Percentiles rank a stretch among this genome's conserved stretches.
Conservation (phyloP, 2,113 vertebrate species). For the Neopipo cinnamomea region DNA sequence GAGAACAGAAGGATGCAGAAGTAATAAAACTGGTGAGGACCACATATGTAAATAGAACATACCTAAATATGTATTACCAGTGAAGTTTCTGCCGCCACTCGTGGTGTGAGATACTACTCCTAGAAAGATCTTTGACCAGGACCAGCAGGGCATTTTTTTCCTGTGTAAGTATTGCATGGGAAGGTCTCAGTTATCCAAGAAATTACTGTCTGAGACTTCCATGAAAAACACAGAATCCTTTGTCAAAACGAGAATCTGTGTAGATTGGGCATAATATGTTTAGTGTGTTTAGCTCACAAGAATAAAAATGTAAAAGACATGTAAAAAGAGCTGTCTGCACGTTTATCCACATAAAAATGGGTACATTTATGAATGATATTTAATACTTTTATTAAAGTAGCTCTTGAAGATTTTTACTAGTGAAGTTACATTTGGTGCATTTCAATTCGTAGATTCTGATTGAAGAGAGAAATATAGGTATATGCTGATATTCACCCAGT, state of each 20-base stretch:
- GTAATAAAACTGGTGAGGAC: not conserved
- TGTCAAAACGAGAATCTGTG: not conserved
- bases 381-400: not conserved
- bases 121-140: not conserved
- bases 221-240: not conserved
- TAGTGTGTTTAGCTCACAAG: not conserved
- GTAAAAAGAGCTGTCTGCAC: not conserved
- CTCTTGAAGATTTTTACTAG: not conserved
- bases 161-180: not conserved
- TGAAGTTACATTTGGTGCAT: not conserved
- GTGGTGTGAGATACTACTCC: not conserved
- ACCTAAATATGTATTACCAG: not conserved
- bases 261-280: not conserved
- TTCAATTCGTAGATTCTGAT: not conserved
- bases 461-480: not conserved
- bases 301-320: not conserved
- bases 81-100: not conserved
- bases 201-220: not conserved
- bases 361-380: not conserved
- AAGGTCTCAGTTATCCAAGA: not conserved
- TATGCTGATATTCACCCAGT: not conserved
- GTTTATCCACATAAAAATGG: not conserved
- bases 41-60: too few species aligned
- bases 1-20: not conserved
- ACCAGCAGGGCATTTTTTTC: not conserved